Evolutionary conservation across 2,888 invertebrate genomes (phyloP).

Genomic region (Antheraea yamamai): DNA sequence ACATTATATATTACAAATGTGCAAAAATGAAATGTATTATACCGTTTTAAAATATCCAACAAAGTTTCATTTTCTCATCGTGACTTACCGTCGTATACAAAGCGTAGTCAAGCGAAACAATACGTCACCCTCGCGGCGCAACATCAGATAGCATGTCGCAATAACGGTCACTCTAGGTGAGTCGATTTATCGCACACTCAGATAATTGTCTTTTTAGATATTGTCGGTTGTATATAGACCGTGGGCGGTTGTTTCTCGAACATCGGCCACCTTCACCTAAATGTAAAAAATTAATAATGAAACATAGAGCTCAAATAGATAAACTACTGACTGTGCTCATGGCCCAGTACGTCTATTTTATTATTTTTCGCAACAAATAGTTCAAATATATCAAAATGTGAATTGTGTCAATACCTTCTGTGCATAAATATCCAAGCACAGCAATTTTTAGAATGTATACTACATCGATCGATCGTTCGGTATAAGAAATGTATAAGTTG

Average conservation of each 20-base stretch:
- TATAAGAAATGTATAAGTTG: too few relatives aligned
- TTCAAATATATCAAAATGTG: too few relatives aligned
- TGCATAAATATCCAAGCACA: too few relatives aligned
- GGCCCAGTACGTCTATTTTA: too few relatives aligned
- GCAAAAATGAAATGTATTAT: not conserved
- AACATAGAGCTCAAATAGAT: too few relatives aligned
- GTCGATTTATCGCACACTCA: conserved; percentile 59
- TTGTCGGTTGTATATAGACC: conserved; percentile 49
- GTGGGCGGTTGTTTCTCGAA: conserved; percentile 52
- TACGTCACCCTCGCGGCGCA: conserved; percentile 50
- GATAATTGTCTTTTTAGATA: conserved; percentile 65
- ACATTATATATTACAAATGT: not conserved
- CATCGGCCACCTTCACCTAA: conserved; percentile 30
- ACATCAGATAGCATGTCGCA: conserved; percentile 56
- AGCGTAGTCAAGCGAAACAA: conserved; percentile 42
- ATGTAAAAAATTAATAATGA: too few relatives aligned
- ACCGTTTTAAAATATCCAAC: not conserved
- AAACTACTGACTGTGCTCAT: too few relatives aligned
- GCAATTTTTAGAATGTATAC: too few relatives aligned
- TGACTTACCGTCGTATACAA: conserved; percentile 37
- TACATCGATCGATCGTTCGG: too few relatives aligned
- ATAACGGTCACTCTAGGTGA: conserved; percentile 48
- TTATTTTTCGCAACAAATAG: too few relatives aligned
- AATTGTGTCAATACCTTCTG: too few relatives aligned
- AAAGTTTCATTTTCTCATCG: conserved; percentile 28